Evolutionary conservation across 53 echinoderm and acorn worm genomes (phyloP), one percentile per base, ranked within the genome.

Genomic region (Stichopus horrens): DNA sequence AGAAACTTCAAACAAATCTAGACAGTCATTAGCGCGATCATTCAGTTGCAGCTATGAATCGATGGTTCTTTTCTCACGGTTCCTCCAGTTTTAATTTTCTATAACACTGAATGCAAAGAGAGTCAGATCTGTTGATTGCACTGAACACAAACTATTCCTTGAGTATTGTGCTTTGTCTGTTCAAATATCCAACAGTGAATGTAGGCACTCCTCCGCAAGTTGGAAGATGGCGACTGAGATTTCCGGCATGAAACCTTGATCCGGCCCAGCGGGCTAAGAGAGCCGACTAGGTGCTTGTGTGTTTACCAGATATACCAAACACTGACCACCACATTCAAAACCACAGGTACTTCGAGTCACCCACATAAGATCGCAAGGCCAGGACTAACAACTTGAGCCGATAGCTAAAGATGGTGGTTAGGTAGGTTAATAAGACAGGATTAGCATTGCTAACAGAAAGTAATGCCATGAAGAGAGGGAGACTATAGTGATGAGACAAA

Each of bases 401-500:
- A 81, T 20, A 58, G 81, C 81, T 81, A 81, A 20, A 56, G 81
- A 81, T 81, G 81, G 81, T 81, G 58, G 58, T 81, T 81, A 58
- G 81, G 37, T 37, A 37, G 37, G 81, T 71, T 81, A 57, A 81
- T 81, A 81, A 81, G 81, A 81, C 57, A n/a, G 19, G 57, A 58
- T 81, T 81, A 81, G 21, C 56, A 81, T 56, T 9, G 22, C 22
- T 16, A 57, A 57, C 16, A 81, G 81, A 9, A 81, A 19, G 22
- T 19, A 20, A 21, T 22, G 16, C 58, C 57, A 57, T 13, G 54
- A 55, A 16, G 13, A 79, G 19, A 23, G 18, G 5, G 16, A 4
- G 54, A 76, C 53, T 76, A 76, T 52, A 23, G 76, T 13, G 21
- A 53, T 76, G 0, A 3, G 8, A 6, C 9, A 9, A 51, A 51